A percentile compares a stretch with the other conserved stretches of the same genome.
Conservation (phyloP, 2,113 vertebrate genomes). For the Saccopteryx leptura region DNA sequence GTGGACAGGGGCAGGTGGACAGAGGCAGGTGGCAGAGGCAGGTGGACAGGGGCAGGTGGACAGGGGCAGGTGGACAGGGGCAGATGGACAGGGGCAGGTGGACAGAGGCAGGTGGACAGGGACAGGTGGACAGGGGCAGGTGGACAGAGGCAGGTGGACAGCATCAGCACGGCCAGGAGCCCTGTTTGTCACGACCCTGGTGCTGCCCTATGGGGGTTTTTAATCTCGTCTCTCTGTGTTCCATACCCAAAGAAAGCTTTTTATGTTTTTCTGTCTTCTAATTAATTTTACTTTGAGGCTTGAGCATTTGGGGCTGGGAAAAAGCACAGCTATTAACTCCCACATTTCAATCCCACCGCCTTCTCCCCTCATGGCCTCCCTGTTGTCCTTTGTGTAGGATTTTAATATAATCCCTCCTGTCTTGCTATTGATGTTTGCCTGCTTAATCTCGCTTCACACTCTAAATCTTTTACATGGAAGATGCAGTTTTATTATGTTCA, state of each 20-base stretch:
- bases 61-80: no score
- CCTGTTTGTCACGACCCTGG: conserved; percentile 35
- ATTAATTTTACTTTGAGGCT: conserved; percentile 62
- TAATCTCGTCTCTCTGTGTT: conserved; percentile 29
- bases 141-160: no score
- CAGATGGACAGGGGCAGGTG: no score
- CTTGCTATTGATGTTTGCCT: not conserved
- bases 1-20: no score
- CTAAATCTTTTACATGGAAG: not conserved
- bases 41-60: no score
- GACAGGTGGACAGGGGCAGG: no score
- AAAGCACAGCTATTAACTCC: not conserved
- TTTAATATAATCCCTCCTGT: not conserved
- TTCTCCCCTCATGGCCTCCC: not conserved
- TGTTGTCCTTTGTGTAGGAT: not conserved
- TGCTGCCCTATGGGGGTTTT: not conserved
- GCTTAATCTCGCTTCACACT: not conserved
- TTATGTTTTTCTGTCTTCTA: conserved; percentile 51
- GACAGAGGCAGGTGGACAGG: no score
- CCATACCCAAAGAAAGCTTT: conserved; percentile 54
- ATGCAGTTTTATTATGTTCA: conserved; percentile 51
- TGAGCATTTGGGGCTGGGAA: not conserved
- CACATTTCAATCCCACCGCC: not conserved
- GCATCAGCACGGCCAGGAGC: not conserved
- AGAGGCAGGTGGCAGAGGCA: no score